These are phyloP conservation scores for Clostera curtula DNA, from an alignment of 2,888 invertebrate genomes.

Conservation along the genomic window DNA sequence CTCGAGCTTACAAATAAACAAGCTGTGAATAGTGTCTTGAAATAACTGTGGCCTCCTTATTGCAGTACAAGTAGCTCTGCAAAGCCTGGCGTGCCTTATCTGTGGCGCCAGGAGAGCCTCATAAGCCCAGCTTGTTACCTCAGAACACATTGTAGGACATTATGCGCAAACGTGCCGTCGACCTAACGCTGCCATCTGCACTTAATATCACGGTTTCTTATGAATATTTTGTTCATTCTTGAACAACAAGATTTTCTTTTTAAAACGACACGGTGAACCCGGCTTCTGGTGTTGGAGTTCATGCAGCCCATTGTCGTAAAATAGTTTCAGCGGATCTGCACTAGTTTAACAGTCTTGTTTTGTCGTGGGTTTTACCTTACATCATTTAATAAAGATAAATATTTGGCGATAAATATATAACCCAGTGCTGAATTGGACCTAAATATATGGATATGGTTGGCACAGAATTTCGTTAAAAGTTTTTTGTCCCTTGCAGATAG, in stretches of 20 bases:
- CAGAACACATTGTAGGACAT: slow-evolving; percentile 67
- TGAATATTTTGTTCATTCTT: slow-evolving; percentile 52
- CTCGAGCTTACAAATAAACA: too few relatives aligned
- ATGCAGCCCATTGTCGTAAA: slow-evolving; percentile 17
- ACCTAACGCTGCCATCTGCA: slow-evolving; percentile 47
- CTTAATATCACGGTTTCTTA: slow-evolving; percentile 58
- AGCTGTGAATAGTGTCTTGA: slow-evolving; percentile 45
- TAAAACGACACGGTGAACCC: too few relatives aligned
- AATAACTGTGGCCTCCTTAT: slow-evolving; percentile 54
- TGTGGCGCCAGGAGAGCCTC: slow-evolving; percentile 54
- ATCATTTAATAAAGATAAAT: too few relatives aligned
- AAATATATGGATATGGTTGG: too few relatives aligned
- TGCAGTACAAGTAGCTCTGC: slow-evolving; percentile 56
- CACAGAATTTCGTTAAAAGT: too few relatives aligned
- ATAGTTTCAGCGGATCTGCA: too few relatives aligned
- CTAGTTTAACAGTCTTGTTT: too few relatives aligned
- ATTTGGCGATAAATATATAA: too few relatives aligned
- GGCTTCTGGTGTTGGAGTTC: too few relatives aligned
- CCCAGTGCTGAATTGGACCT: too few relatives aligned
- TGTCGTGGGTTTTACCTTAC: too few relatives aligned
- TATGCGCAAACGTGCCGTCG: slow-evolving; percentile 55
- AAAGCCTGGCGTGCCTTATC: slow-evolving; percentile 69
- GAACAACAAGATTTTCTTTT: slow-evolving; percentile 37
- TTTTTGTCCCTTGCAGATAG: too few relatives aligned
- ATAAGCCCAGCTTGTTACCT: slow-evolving; percentile 68